Evolutionary conservation across 2,113 vertebrate genomes (phyloP), one percentile per base, ranked within the genome.

Genomic region (Cynopterus brachyotis): DNA sequence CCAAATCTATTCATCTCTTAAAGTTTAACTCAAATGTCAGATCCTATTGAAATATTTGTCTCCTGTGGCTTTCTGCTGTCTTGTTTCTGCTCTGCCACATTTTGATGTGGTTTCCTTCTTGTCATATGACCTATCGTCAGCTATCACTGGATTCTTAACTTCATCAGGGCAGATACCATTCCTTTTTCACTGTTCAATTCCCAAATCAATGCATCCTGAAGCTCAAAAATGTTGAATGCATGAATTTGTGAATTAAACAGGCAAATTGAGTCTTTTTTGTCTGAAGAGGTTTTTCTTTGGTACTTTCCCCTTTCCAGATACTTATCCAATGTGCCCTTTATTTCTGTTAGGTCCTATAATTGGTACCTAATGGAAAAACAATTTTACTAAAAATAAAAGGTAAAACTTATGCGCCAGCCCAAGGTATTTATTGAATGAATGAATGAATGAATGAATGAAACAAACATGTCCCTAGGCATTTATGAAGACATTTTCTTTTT

Each of bases 1-100:
- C 42, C 92, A 93, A 82, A 64, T 59, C 40, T 60, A 40, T 76
- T 97, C 73, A 57, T 91, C 32, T 75, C 57, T 94, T 91, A 94
- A 79, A 93, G 72, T 86, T 97, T n/a, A 73, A 35, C 26, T 72
- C 57, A 89, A 53, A 94, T 40, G 66, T 81, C 60, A 53, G 11
- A 2, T 94, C 84, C 12, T 91, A 70, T 73, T 81, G 6, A 40
- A 91, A 69, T 32, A 12, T 26, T 37, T 92, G 3, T 42, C 35
- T 72, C 35, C 10, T 70, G 85, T 75, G 83, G 37, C 32, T 90
- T 80, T 76, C 19, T 86, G 32, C 17, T 78, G 2, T 87, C 50
- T 67, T 67, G 12, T 64, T 69, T 91, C 30, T 45, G 35, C 9
- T 64, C 20, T 76, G 42, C n/a, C 7, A 37, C 47, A 55, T 22